A percentile compares a stretch with the other conserved stretches of the same genome.
Evolutionary conservation across 2,888 invertebrate species (phyloP).

Genomic region (Microctonus brassicae): DNA sequence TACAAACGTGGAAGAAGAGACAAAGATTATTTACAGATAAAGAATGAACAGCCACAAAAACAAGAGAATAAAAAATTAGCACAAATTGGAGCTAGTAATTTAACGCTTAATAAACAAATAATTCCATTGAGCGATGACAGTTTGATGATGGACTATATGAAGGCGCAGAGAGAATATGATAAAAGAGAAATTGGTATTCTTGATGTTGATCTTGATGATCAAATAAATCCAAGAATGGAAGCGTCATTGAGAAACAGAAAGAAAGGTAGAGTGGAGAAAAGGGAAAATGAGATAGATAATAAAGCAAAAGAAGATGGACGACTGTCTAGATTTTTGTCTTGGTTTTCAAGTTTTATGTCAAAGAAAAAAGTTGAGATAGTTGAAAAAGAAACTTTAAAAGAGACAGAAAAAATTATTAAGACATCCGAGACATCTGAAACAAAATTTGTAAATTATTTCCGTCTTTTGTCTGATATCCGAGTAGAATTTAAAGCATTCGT

Average conservation of each 20-base stretch:
- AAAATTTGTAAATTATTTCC: conserved; percentile 53
- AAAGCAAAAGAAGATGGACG: neutral
- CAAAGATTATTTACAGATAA: no score
- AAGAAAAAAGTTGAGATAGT: conserved; percentile 48
- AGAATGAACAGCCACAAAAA: conserved; percentile 28
- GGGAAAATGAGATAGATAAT: neutral
- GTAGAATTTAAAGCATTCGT: conserved; percentile 71
- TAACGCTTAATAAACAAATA: conserved; percentile 60
- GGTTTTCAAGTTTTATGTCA: conserved; percentile 52
- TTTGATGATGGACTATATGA: conserved; percentile 55
- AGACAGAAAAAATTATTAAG: conserved; percentile 10
- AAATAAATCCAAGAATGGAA: conserved; percentile 37
- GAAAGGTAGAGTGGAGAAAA: conserved; percentile 52
- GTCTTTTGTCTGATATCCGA: conserved; percentile 50
- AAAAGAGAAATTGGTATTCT: conserved; percentile 54
- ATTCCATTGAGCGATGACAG: conserved; percentile 62
- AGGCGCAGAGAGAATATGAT: conserved; percentile 51
- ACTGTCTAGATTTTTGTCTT: conserved; percentile 16
- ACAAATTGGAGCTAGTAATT: neutral
- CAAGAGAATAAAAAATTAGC: no score
- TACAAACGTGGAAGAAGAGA: conserved; percentile 12
- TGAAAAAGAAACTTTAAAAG: neutral
- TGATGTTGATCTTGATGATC: conserved; percentile 51
- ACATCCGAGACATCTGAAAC: conserved; percentile 41
- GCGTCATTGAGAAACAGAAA: conserved; percentile 52